phyloP scores from a whole-genome alignment of 2,888 invertebrate genomes.

The Euzetes globulus region DNA sequence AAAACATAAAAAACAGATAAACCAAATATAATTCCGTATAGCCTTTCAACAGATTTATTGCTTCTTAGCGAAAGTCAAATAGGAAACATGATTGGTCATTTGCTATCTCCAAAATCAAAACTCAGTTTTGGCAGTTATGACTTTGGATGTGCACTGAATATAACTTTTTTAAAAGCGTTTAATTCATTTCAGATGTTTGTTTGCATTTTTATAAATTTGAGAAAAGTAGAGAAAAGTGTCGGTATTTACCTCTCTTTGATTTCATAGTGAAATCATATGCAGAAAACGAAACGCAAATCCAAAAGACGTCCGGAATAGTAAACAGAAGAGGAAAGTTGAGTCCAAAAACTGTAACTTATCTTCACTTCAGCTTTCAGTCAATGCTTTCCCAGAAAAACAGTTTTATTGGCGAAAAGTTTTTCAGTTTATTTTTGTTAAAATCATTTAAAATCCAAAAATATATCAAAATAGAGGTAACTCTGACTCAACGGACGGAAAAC shows the following conservation, averaged over 20 bases:
- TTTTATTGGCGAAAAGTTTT: neutral
- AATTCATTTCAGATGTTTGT: neutral
- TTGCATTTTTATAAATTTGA: neutral
- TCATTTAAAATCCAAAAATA: neutral
- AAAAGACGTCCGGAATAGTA: constrained; percentile 1
- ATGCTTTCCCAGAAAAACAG: constrained; percentile 1
- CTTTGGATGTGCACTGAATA: neutral
- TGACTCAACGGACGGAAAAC: too few species aligned
- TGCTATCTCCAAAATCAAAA: neutral
- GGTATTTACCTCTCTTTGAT: constrained; percentile 19
- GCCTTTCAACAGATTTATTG: constrained; percentile 2
- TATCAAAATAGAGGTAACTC: neutral
- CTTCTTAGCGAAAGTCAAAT: neutral
- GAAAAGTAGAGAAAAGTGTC: neutral
- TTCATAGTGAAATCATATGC: neutral
- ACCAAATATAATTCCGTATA: neutral
- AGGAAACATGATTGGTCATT: neutral
- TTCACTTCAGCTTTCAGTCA: neutral
- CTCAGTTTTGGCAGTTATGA: neutral
- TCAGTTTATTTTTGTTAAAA: too few species aligned
- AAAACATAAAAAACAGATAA: neutral
- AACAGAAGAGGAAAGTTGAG: neutral
- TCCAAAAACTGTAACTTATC: neutral
- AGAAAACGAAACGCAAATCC: neutral
- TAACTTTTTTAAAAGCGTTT: neutral